Conservation (phyloP, 2,888 invertebrate genomes). For the Acanthosepion lycidas region DNA sequence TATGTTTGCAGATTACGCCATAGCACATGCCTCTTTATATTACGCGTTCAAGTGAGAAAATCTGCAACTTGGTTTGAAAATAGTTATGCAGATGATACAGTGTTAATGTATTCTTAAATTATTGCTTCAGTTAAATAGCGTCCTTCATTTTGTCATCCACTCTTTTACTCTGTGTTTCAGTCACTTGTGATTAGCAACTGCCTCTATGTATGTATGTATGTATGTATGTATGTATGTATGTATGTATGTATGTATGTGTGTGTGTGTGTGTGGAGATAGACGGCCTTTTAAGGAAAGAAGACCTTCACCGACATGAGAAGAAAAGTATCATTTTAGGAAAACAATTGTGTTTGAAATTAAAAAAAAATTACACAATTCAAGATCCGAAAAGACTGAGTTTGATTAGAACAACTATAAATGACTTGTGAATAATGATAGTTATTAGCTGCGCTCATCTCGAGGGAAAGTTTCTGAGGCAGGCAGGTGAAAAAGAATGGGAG, state of each 20-base stretch:
- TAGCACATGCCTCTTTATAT: background rate
- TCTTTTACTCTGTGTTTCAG: background rate
- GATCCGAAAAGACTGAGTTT: background rate
- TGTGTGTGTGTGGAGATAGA: background rate
- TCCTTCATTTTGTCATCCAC: background rate
- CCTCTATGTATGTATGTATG: too few relatives aligned
- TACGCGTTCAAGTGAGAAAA: background rate
- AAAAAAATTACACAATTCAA: background rate
- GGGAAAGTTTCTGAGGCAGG: background rate
- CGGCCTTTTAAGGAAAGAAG: background rate
- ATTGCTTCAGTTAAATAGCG: background rate
- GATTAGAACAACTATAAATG: background rate
- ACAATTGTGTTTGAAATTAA: background rate
- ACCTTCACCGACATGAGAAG: conserved; percentile 17
- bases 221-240: too few relatives aligned
- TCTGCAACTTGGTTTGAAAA: background rate
- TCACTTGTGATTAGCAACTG: background rate
- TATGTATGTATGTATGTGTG: too few relatives aligned
- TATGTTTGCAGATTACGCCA: background rate
- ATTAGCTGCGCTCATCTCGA: background rate
- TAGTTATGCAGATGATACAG: background rate
- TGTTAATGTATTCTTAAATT: background rate
- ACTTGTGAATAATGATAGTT: background rate
- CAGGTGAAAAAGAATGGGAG: background rate
- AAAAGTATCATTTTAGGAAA: background rate